Conservation (phyloP, 2,113 vertebrate genomes). For the Cinclus cinclus region DNA sequence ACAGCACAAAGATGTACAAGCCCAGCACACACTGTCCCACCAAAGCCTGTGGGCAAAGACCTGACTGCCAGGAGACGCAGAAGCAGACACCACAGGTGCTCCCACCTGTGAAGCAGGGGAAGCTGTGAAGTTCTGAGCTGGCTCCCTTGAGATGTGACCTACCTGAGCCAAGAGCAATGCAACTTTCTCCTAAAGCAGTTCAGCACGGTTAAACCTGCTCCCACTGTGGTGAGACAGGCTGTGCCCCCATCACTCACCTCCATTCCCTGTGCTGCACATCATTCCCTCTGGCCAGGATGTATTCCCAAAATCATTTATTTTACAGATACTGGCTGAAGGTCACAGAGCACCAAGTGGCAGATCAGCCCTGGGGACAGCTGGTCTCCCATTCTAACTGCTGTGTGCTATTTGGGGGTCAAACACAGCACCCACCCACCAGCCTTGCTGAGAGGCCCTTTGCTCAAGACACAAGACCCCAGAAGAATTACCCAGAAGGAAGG, state of each 20-base stretch:
- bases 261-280: rapidly evolving
- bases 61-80: background rate
- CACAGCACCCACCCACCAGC: background rate
- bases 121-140: background rate
- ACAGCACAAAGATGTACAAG: background rate
- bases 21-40: background rate
- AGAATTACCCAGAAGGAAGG: background rate
- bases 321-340: background rate
- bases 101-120: background rate
- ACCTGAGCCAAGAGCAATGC: background rate
- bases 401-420: background rate
- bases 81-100: background rate
- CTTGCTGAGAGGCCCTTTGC: background rate
- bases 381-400: background rate
- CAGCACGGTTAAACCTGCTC: background rate
- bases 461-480: background rate
- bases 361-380: background rate
- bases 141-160: background rate
- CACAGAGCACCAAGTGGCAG: background rate
- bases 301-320: background rate
- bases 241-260: background rate
- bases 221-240: rapidly evolving
- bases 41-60: background rate
- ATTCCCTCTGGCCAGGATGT: rapidly evolving
- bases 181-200: background rate